Base-by-base conservation (phyloP, 2,113 vertebrate genomes). In the Apodemus sylvaticus region DNA sequence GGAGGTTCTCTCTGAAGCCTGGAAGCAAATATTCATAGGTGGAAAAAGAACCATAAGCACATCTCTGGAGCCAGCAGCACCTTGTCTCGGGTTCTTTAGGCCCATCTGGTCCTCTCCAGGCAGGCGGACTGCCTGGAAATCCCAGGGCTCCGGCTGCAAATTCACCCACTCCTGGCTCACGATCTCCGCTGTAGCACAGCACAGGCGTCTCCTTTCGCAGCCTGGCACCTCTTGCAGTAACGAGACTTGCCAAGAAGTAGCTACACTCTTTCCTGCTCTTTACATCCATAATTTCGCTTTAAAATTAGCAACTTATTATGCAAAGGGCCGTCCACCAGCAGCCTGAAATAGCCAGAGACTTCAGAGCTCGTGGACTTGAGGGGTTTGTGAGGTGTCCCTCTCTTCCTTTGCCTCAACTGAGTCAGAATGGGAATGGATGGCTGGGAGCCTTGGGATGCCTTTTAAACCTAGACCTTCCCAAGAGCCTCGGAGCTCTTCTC, bases 151-250 rank as follows among this genome's bases (percentile, higher is more conserved):
- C 4, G 95, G 94, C 93, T 95, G 92, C 12, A 45, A 73, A 91
- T 86, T 94, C 82, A 42, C 70, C 16, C 91, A 24, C 93, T 89
- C 68, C 68, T 79, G 11, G 16, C 93, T 51, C 31, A 29, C 7
- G 60, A 68, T 62, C 92, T 64, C 55, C 94, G 94, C 95, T 96
- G 94, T 83, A 94, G 93, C 81, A 19, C 45, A 85, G 96, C 58
- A n/a, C 92, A 71, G 3, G 66, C 36, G 78, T 81, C 68, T 39
- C 97, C 96, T 97, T 97, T 96, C 95, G 90, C 97, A 97, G 97
- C 94, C 97, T 96, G 97, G 92, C 88, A 55, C 48, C 36, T 64
- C 87, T 39, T 31, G 58, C 5, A 0, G 87, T 71, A 51, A 51
- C 11, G 4, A 39, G 39, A 68, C 64, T 10, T 88, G 95, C 95